phyloP scores from a whole-genome alignment of 2,113 vertebrate species.

The Panthera leo region DNA sequence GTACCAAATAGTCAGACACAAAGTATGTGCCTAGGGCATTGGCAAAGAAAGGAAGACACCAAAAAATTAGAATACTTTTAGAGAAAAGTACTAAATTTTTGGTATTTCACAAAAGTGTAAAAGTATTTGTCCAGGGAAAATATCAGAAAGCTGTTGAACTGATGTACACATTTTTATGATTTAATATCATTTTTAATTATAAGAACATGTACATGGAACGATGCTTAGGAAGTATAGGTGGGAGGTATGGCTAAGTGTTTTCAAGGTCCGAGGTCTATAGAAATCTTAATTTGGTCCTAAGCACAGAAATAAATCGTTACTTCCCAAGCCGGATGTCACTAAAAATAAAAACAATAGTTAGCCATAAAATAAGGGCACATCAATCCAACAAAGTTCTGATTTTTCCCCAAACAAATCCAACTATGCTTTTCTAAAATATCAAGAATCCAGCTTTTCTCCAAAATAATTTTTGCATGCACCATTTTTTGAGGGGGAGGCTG shows the following conservation, averaged over 20 bases:
- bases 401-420: not conserved
- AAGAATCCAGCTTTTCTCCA: conserved; percentile 8
- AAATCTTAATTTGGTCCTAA: not conserved
- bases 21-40: not conserved
- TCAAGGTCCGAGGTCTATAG: not conserved
- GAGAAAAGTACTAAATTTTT: not conserved
- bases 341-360: conserved; percentile 32
- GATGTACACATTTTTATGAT: not conserved
- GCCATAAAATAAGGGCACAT: not conserved
- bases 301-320: not conserved
- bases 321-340: not conserved
- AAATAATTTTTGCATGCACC: not conserved
- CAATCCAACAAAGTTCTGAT: not conserved
- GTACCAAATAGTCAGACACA: not conserved
- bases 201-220: not conserved
- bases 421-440: not conserved
- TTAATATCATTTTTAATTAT: conserved; percentile 4
- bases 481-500: not conserved
- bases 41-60: not conserved
- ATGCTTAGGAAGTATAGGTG: not conserved
- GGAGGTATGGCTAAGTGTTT: not conserved
- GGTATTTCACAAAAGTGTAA: not conserved
- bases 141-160: not conserved
- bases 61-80: not conserved
- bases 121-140: conserved; percentile 14